phyloP scores from a whole-genome alignment of 2,888 invertebrate genomes.

The Phoronis australis region DNA sequence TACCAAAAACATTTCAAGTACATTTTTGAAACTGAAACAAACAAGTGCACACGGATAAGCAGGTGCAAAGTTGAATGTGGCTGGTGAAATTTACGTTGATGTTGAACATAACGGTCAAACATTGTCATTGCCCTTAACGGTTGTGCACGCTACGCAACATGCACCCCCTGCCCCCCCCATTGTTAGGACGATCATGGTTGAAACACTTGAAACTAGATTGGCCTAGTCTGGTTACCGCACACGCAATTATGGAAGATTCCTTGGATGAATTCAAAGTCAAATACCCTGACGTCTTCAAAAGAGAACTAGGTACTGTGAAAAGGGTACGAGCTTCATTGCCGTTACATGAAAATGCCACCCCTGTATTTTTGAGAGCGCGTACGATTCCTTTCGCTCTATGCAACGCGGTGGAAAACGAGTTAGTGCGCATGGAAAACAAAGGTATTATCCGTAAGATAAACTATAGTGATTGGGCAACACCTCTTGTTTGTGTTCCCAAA shows the following conservation, averaged over 20 bases:
- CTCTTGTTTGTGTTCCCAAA: slow-evolving; percentile 15
- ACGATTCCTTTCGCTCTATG: no score
- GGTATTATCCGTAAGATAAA: slow-evolving; percentile 13
- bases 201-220: neutral
- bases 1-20: neutral
- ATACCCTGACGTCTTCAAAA: no score
- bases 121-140: neutral
- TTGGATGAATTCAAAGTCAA: no score
- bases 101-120: neutral
- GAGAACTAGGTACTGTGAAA: no score
- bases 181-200: neutral
- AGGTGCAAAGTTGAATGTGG: neutral
- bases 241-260: no score
- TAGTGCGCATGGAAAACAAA: slow-evolving; percentile 6
- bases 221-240: no score
- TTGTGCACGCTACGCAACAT: neutral
- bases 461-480: slow-evolving; percentile 16
- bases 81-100: neutral
- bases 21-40: neutral
- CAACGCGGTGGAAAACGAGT: slow-evolving; percentile 2
- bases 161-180: neutral
- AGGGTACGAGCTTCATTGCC: neutral
- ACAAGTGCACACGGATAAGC: neutral
- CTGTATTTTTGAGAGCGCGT: slow-evolving; percentile 9
- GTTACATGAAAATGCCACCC: slow-evolving; percentile 1